Percentiles rank a stretch among this genome's conserved stretches.
These are phyloP conservation scores for Atherinosoma microstoma DNA, from an alignment of 2,797 vertebrate species.

Conservation along the genomic window DNA sequence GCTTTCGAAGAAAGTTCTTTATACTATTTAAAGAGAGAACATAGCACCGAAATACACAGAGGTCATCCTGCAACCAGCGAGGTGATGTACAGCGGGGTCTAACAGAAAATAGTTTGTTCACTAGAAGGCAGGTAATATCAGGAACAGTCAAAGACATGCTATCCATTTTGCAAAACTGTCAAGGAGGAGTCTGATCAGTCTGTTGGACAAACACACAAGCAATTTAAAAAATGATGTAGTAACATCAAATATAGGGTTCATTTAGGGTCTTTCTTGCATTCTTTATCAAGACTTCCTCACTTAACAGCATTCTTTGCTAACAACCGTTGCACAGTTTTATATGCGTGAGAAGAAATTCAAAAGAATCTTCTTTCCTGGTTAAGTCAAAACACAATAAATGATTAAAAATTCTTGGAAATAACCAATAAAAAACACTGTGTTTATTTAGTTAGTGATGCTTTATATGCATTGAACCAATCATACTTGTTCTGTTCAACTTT, in stretches of 20 bases:
- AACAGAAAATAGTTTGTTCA: too few species aligned
- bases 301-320: background rate
- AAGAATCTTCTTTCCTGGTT: background rate
- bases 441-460: background rate
- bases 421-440: background rate
- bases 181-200: background rate
- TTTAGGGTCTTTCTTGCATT: background rate
- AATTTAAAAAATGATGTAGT: background rate
- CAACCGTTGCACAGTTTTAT: background rate
- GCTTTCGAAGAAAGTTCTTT: too few species aligned
- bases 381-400: background rate
- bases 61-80: too few species aligned
- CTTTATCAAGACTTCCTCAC: background rate
- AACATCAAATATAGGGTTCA: background rate
- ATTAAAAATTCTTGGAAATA: background rate
- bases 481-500: background rate
- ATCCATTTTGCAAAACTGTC: background rate
- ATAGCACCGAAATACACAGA: too few species aligned
- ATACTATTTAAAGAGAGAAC: too few species aligned
- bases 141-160: background rate
- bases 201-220: background rate
- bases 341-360: background rate
- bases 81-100: too few species aligned
- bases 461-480: background rate
- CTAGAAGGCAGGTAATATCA: background rate